Evolutionary conservation across 2,888 invertebrate species (phyloP).

Genomic region (Listrodromus nycthemerus): DNA sequence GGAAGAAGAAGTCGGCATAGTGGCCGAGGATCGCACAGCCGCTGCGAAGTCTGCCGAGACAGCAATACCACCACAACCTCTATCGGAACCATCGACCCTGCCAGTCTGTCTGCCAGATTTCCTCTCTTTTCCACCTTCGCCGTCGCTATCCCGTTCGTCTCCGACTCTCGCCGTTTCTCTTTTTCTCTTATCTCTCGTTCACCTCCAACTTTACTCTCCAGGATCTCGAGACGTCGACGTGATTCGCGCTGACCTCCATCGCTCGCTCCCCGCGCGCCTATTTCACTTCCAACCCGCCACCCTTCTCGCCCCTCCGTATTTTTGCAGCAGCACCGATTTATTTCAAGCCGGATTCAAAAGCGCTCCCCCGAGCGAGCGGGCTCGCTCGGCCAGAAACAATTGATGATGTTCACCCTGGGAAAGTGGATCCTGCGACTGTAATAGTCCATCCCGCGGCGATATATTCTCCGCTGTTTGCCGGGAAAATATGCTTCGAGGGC

Average conservation of each 20-base stretch:
- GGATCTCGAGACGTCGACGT: constrained; percentile 46
- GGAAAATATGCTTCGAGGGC: background rate
- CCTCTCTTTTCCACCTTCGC: background rate
- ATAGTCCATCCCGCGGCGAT: constrained; percentile 24
- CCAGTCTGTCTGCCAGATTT: constrained; percentile 57
- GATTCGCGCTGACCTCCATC: constrained; percentile 21
- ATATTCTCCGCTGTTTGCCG: constrained; percentile 26
- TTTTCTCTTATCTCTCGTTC: constrained; percentile 14
- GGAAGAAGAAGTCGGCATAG: constrained; percentile 38
- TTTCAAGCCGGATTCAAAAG: constrained; percentile 62
- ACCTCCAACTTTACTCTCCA: constrained; percentile 4
- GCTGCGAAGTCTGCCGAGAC: constrained; percentile 41
- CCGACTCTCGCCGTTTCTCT: background rate
- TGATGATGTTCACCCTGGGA: constrained; percentile 59
- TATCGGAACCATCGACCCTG: constrained; percentile 49
- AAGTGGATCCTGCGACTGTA: constrained; percentile 56
- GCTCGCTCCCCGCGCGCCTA: constrained; percentile 18
- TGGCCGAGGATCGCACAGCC: constrained; percentile 32
- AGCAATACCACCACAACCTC: constrained; percentile 46
- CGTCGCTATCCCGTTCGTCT: background rate
- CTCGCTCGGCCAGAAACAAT: constrained; percentile 65
- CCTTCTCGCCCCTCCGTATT: constrained; percentile 22
- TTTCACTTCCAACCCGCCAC: constrained; percentile 26
- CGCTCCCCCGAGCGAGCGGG: constrained; percentile 46
- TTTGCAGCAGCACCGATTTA: constrained; percentile 60